phyloP scores from a whole-genome alignment of 2,113 vertebrate genomes.

The Rhinichthys klamathensis region DNA sequence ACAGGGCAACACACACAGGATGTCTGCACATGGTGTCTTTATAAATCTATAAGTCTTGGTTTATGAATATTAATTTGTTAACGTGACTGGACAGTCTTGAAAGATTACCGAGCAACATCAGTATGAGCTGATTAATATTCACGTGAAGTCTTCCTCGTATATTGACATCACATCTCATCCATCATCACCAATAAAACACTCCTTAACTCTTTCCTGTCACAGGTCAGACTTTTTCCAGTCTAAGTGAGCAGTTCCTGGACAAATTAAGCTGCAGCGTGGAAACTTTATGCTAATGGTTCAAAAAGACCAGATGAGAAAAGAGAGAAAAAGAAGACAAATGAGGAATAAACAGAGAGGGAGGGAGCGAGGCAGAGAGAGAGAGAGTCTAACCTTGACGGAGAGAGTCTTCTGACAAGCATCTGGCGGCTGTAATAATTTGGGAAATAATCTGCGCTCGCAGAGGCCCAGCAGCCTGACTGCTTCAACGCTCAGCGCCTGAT shows the following conservation, averaged over 20 bases:
- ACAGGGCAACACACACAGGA: background rate
- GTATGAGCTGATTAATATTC: constrained; percentile 8
- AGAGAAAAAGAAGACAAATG: constrained; percentile 30
- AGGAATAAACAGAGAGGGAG: constrained; percentile 23
- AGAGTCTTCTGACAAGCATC: constrained; percentile 78
- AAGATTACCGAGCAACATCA: constrained; percentile 1
- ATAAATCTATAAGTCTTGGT: background rate
- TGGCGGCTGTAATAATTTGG: constrained; percentile 80
- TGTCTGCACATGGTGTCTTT: background rate
- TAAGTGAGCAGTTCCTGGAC: background rate
- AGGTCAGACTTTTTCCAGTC: background rate
- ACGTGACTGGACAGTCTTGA: background rate
- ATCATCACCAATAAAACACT: background rate
- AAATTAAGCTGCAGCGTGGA: background rate
- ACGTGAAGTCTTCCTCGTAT: background rate
- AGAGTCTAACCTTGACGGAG: constrained; percentile 77
- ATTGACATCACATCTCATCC: background rate
- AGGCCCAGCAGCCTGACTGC: constrained; percentile 75
- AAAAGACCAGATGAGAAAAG: background rate
- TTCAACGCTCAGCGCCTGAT: constrained; percentile 72
- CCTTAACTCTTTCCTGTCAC: background rate
- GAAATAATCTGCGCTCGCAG: constrained; percentile 79
- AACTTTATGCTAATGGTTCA: background rate
- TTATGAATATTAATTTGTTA: background rate
- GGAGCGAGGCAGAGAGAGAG: constrained; percentile 34